A percentile compares a stretch with the other conserved stretches of the same genome.
Conservation (phyloP, 1,140 invertebrate genomes). For the Zaprionus lachaisei region DNA sequence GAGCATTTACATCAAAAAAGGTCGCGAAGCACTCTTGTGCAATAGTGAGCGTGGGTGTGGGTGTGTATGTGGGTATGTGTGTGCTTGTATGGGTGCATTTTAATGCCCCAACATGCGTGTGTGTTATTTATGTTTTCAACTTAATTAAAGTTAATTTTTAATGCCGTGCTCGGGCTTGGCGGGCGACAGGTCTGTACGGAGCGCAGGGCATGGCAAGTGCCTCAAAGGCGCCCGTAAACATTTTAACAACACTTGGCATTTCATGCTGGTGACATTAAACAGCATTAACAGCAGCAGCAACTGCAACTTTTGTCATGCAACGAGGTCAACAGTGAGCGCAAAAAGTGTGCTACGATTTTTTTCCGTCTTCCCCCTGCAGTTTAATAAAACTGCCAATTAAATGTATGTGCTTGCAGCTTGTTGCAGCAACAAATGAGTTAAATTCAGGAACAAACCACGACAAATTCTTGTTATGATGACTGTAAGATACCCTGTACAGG, state of each 20-base stretch:
- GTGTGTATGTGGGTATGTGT: slow-evolving; percentile 28
- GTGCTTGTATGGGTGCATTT: slow-evolving; percentile 45
- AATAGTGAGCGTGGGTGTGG: slow-evolving; percentile 22
- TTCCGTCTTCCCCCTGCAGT: slow-evolving; percentile 42
- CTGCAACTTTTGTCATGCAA: slow-evolving; percentile 76
- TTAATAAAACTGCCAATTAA: slow-evolving; percentile 78
- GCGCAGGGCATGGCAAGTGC: slow-evolving; percentile 57
- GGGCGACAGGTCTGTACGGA: slow-evolving; percentile 50
- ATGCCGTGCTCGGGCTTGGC: slow-evolving; percentile 44
- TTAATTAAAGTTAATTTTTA: slow-evolving; percentile 84
- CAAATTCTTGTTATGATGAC: neutral
- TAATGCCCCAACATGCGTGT: slow-evolving; percentile 64
- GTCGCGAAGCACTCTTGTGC: slow-evolving; percentile 23
- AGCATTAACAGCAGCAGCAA: slow-evolving; percentile 51
- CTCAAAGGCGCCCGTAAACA: slow-evolving; percentile 79
- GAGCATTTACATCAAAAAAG: slow-evolving; percentile 27
- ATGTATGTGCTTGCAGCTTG: slow-evolving; percentile 64
- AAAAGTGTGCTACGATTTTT: slow-evolving; percentile 63
- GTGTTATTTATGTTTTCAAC: slow-evolving; percentile 80
- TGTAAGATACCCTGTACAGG: slow-evolving; percentile 3
- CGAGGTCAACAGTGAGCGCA: slow-evolving; percentile 73
- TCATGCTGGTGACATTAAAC: slow-evolving; percentile 80
- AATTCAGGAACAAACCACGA: neutral
- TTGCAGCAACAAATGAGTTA: slow-evolving; percentile 27
- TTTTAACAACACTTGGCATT: slow-evolving; percentile 80